phyloP scores from a whole-genome alignment of 2,113 vertebrate genomes.

The Oreochromis aureus region DNA sequence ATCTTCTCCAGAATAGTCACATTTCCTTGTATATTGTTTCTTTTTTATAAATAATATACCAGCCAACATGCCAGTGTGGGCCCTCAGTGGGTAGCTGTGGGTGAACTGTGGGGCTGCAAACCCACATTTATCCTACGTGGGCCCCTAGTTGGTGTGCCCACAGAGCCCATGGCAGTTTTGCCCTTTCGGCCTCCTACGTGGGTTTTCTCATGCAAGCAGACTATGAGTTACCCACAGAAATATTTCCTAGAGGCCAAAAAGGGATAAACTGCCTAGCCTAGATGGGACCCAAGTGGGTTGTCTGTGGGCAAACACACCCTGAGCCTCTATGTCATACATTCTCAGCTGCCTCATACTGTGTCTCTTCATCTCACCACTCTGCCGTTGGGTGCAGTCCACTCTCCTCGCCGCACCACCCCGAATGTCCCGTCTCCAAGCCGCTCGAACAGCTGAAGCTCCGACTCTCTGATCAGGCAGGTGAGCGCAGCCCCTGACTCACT shows the following conservation, averaged over 20 bases:
- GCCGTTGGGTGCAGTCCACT: slow-evolving; percentile 85
- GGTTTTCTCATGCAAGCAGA: not conserved
- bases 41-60: no score
- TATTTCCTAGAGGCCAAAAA: not conserved
- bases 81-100: no score
- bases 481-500: slow-evolving; percentile 73
- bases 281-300: not conserved
- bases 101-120: not conserved
- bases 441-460: slow-evolving; percentile 88
- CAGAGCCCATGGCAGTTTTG: not conserved
- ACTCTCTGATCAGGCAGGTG: slow-evolving; percentile 92
- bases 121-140: not conserved
- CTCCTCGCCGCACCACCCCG: slow-evolving; percentile 89
- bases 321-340: not conserved
- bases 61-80: no score
- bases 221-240: not conserved
- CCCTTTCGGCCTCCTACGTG: not conserved
- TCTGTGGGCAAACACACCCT: not conserved
- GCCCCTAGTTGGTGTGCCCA: not conserved
- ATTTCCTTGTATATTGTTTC: no score
- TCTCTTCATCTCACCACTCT: slow-evolving; percentile 78
- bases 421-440: slow-evolving; percentile 95
- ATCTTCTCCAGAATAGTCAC: no score
- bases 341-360: not conserved
- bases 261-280: not conserved